phyloP scores from a whole-genome alignment of 2,888 invertebrate species.

The Drosophila anomelani region DNA sequence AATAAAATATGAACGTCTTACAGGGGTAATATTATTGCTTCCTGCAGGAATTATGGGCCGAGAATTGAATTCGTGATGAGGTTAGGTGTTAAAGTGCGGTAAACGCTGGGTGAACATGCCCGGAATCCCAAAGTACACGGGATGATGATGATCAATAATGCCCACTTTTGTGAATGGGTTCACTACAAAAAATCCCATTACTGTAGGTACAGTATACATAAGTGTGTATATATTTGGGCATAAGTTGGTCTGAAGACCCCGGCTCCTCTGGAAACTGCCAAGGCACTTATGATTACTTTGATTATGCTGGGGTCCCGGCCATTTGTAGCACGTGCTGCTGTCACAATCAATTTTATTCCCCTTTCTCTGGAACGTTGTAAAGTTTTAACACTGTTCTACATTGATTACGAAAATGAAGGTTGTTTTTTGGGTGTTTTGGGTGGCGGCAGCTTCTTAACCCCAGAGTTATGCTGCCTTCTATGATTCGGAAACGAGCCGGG shows the following conservation, averaged over 20 bases:
- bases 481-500: conserved; percentile 34
- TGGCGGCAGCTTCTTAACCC: conserved; percentile 23
- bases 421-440: conserved; percentile 14
- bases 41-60: conserved; percentile 44
- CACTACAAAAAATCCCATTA: conserved; percentile 27
- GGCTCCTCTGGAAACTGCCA: conserved; percentile 17
- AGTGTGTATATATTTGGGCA: conserved; percentile 2
- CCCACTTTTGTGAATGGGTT: conserved; percentile 28
- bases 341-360: conserved; percentile 81
- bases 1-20: conserved; percentile 36
- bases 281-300: conserved; percentile 49
- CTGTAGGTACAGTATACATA: conserved; percentile 6
- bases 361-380: conserved; percentile 45
- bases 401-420: conserved; percentile 52
- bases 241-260: conserved; percentile 2
- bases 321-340: conserved; percentile 83
- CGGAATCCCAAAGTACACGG: conserved; percentile 32
- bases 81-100: conserved; percentile 40
- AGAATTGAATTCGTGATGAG: conserved; percentile 37
- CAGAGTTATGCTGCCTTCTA: conserved; percentile 18
- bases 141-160: conserved; percentile 36
- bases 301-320: conserved; percentile 55
- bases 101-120: conserved; percentile 23
- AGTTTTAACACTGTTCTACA: conserved; percentile 65
- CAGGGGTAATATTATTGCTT: conserved; percentile 53